These are phyloP conservation scores for Microctenopoma steveboyesi DNA, from an alignment of 2,797 vertebrate species.

Conservation along the genomic window DNA sequence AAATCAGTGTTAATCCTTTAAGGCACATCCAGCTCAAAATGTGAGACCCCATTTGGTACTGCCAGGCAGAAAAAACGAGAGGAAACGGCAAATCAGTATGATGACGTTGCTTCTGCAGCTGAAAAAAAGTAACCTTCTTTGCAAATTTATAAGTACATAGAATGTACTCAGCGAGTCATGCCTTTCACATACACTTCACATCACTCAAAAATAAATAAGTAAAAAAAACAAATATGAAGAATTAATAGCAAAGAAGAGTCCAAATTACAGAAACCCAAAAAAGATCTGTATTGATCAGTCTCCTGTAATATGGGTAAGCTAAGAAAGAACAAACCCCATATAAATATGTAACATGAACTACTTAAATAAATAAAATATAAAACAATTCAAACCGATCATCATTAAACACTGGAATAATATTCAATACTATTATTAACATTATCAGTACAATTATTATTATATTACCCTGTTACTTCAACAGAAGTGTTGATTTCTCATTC, in stretches of 20 bases:
- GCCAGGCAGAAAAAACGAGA: conserved; percentile 66
- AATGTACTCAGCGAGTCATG: conserved; percentile 84
- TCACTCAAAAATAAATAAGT: conserved; percentile 78
- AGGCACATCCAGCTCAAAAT: conserved; percentile 86
- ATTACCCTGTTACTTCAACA: conserved; percentile 88
- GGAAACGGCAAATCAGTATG: conserved; percentile 80
- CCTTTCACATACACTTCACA: conserved; percentile 83
- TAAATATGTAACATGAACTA: conserved; percentile 86
- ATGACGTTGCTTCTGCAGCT: conserved; percentile 70
- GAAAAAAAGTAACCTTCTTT: conserved; percentile 60
- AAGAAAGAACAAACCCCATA: conserved; percentile 84
- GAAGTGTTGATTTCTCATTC: conserved; percentile 80
- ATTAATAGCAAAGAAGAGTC: conserved; percentile 79
- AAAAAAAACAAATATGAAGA: conserved; percentile 77
- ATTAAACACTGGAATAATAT: conserved; percentile 85
- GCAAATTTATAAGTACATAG: conserved; percentile 74
- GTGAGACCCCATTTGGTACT: conserved; percentile 75
- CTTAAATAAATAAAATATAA: conserved; percentile 72
- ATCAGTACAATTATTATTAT: conserved; percentile 86
- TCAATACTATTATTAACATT: conserved; percentile 85
- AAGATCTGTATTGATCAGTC: conserved; percentile 58
- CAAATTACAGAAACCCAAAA: conserved; percentile 71
- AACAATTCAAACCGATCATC: conserved; percentile 83
- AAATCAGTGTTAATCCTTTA: conserved; percentile 79
- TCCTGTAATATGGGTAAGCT: conserved; percentile 79